These are phyloP conservation scores for Protophormia terraenovae DNA, from an alignment of 2,888 invertebrate genomes.

Conservation along the genomic window DNA sequence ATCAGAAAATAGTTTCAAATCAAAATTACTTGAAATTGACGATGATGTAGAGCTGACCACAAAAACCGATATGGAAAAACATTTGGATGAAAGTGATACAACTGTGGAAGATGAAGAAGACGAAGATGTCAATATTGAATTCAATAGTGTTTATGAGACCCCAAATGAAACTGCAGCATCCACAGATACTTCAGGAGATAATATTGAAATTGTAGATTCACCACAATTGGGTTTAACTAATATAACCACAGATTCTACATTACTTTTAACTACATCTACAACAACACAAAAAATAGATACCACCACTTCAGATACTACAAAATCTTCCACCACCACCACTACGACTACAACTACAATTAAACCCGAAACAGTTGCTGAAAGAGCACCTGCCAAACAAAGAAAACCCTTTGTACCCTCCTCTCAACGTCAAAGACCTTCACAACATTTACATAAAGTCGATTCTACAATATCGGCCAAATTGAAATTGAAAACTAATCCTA, in stretches of 20 bases:
- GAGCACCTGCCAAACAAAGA: slow-evolving; percentile 44
- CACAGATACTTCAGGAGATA: slow-evolving; percentile 69
- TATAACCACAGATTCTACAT: slow-evolving; percentile 57
- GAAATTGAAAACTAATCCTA: slow-evolving; percentile 52
- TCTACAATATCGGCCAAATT: slow-evolving; percentile 61
- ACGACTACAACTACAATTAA: slow-evolving; percentile 24
- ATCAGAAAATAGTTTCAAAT: slow-evolving; percentile 11
- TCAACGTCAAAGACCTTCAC: slow-evolving; percentile 63
- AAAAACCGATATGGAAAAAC: slow-evolving; percentile 23
- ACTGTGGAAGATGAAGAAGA: slow-evolving; percentile 14
- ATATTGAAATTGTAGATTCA: slow-evolving; percentile 76
- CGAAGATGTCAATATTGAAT: slow-evolving; percentile 49
- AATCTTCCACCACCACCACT: slow-evolving; percentile 57
- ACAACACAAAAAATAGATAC: slow-evolving; percentile 70
- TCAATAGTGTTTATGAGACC: slow-evolving; percentile 76
- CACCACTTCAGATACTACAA: slow-evolving; percentile 63
- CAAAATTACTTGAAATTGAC: slow-evolving; percentile 25
- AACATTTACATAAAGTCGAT: slow-evolving; percentile 65
- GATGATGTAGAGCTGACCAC: slow-evolving; percentile 22
- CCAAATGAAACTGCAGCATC: slow-evolving; percentile 66
- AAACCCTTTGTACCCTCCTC: slow-evolving; percentile 56
- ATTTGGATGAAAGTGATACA: neutral
- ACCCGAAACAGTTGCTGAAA: slow-evolving; percentile 48
- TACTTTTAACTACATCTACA: slow-evolving; percentile 68
- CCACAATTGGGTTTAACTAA: slow-evolving; percentile 75